Base-by-base conservation (phyloP, 1,140 invertebrate genomes). In the Psix sp. region DNA sequence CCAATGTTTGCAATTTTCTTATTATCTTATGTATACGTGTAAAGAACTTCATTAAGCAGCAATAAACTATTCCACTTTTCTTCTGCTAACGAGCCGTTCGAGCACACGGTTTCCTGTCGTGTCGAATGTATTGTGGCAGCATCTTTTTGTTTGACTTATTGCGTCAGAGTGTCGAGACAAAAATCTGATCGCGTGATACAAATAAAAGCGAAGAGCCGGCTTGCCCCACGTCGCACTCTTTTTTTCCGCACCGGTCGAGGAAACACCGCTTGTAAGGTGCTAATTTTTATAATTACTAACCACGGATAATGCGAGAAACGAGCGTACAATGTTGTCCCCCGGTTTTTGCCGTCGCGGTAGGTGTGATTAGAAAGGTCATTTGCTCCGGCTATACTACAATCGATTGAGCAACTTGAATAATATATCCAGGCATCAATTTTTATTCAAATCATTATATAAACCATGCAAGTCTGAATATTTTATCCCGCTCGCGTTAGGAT, bases 301-400 rank as follows among this genome's bases (percentile, higher is more conserved):
- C 33, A 20, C 39, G 21, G n/a, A 24, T 45, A 65, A 46, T 24
- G n/a, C 24, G 40, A 54, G 48, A 60, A 70, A 60, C 29, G 24
- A 6, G 14, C 36, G 6, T 24, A 57, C 51, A 63, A 71, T 71
- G 43, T 71, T 57, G 51, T 54, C 40, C 39, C 26, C 33, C 13
- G 4, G 31, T 26, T 33, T 52, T 59, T 45, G 35, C 48, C 36
- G 49, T 42, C 38, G 33, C 59, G 49, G 15, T 57, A 62, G 49
- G 67, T 63, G 57, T 60, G 49, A 71, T 63, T 63, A 57, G 57
- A 71, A 71, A 71, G 66, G 57, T 71, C 66, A 71, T 71, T 71
- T 71, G 56, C 66, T 71, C 62, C 26, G 36, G 49, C 17, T 70
- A 60, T 70, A 70, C 48, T 36, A 14, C 65, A 54, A 59, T 70